Conservation (phyloP, 2,888 invertebrate species). For the Acrocera orbiculus region DNA sequence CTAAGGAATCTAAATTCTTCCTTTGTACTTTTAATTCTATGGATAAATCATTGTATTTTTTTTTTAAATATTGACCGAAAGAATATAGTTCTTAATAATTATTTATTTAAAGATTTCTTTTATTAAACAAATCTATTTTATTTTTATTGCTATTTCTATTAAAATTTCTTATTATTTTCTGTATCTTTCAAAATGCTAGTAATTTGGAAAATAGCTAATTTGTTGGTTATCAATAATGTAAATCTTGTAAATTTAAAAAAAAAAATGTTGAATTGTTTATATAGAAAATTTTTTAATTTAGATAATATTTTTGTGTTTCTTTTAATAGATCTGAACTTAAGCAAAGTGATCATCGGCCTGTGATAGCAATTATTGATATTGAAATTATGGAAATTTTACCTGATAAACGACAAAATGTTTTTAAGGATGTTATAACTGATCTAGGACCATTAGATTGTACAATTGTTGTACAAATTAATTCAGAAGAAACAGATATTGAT, state of each 20-base stretch:
- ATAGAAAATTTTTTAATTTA: neutral
- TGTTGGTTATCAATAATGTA: too few species aligned
- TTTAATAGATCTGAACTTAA: slow-evolving; percentile 63
- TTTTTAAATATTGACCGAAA: too few species aligned
- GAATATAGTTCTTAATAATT: too few species aligned
- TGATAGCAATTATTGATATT: slow-evolving; percentile 76
- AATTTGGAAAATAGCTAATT: too few species aligned
- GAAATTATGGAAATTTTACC: slow-evolving; percentile 69
- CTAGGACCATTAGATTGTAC: slow-evolving; percentile 93
- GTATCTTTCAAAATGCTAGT: too few species aligned
- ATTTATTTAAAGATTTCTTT: too few species aligned
- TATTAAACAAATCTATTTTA: neutral
- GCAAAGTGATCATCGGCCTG: slow-evolving; percentile 95
- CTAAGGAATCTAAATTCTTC: too few species aligned
- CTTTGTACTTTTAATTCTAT: too few species aligned
- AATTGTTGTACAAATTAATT: slow-evolving; percentile 49
- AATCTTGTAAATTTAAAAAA: too few species aligned
- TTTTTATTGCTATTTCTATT: neutral
- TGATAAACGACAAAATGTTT: slow-evolving; percentile 57
- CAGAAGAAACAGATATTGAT: slow-evolving; percentile 32
- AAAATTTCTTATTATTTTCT: neutral
- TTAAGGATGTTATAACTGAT: slow-evolving; percentile 67
- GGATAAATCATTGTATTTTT: too few species aligned
- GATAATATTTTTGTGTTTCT: neutral
- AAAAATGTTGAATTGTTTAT: too few species aligned